Evolutionary conservation across 2,888 invertebrate genomes (phyloP).

Genomic region (Hanleya hanleyi): DNA sequence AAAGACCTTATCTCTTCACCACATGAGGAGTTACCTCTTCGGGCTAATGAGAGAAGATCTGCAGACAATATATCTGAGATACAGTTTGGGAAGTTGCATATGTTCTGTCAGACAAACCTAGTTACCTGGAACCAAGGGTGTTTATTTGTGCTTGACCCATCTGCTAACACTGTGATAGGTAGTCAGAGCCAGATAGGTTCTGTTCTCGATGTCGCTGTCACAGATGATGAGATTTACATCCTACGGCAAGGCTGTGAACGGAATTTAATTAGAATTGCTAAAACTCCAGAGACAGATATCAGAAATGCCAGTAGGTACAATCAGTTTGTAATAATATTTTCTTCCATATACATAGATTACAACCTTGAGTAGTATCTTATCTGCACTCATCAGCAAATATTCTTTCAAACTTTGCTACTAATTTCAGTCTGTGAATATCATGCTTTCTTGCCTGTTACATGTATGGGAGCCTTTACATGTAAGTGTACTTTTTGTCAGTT

Average conservation of each 20-base stretch:
- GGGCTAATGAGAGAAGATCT: slow-evolving; percentile 49
- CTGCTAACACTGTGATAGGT: slow-evolving; percentile 80
- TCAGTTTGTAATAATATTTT: too few relatives aligned
- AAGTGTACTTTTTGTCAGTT: too few relatives aligned
- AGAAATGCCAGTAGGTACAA: too few relatives aligned
- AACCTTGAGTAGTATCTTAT: too few relatives aligned
- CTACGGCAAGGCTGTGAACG: slow-evolving; percentile 75
- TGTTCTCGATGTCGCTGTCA: slow-evolving; percentile 70
- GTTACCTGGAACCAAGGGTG: slow-evolving; percentile 83
- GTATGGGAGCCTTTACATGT: too few relatives aligned
- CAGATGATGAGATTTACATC: slow-evolving; percentile 80
- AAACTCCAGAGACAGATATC: too few relatives aligned
- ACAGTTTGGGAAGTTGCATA: slow-evolving; percentile 80
- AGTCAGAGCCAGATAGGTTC: slow-evolving; percentile 78
- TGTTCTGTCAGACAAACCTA: slow-evolving; percentile 83
- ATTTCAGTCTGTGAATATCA: too few relatives aligned
- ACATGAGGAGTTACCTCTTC: slow-evolving; percentile 46
- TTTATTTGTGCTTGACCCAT: slow-evolving; percentile 85
- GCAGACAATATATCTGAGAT: slow-evolving; percentile 44
- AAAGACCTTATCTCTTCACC: slow-evolving; percentile 76
- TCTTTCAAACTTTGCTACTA: too few relatives aligned
- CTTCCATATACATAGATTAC: too few relatives aligned
- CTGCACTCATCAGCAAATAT: too few relatives aligned
- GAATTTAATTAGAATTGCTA: slow-evolving; percentile 85
- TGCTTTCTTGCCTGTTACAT: too few relatives aligned